Conservation (phyloP, 2,888 invertebrate genomes). For the Crossocerus cetratus region DNA sequence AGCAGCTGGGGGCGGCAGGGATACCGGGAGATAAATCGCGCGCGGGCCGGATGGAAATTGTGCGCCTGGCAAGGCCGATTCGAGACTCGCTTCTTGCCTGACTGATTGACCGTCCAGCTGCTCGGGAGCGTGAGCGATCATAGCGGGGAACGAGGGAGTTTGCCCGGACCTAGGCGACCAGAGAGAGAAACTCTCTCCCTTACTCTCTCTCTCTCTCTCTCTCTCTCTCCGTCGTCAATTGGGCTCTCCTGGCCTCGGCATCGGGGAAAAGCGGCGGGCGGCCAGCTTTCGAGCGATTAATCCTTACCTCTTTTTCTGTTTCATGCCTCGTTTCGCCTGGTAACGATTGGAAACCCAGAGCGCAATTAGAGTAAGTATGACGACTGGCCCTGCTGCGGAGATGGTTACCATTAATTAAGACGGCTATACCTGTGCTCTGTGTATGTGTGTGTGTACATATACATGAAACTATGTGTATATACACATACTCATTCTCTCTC, state of each 20-base stretch:
- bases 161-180: too few relatives aligned
- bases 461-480: too few relatives aligned
- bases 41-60: too few relatives aligned
- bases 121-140: too few relatives aligned
- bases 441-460: too few relatives aligned
- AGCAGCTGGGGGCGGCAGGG: too few relatives aligned
- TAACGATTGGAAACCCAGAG: constrained; percentile 69
- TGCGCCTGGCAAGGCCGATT: too few relatives aligned
- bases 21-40: too few relatives aligned
- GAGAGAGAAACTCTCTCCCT: neutral
- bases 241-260: constrained; percentile 16
- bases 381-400: constrained; percentile 6
- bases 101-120: too few relatives aligned
- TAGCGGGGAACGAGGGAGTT: too few relatives aligned
- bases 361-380: constrained; percentile 77
- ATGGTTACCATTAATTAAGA: constrained; percentile 24
- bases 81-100: too few relatives aligned
- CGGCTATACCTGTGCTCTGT: constrained; percentile 17
- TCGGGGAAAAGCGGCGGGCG: neutral
- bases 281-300: constrained; percentile 26
- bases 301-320: constrained; percentile 74
- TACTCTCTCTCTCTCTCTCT: neutral
- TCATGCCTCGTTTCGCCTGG: constrained; percentile 75
- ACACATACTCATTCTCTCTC: too few relatives aligned
- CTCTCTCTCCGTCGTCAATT: constrained; percentile 6